A percentile compares a stretch with the other conserved stretches of the same genome.
phyloP scores from a whole-genome alignment of 2,113 vertebrate genomes.

The Oxyruncus cristatus region DNA sequence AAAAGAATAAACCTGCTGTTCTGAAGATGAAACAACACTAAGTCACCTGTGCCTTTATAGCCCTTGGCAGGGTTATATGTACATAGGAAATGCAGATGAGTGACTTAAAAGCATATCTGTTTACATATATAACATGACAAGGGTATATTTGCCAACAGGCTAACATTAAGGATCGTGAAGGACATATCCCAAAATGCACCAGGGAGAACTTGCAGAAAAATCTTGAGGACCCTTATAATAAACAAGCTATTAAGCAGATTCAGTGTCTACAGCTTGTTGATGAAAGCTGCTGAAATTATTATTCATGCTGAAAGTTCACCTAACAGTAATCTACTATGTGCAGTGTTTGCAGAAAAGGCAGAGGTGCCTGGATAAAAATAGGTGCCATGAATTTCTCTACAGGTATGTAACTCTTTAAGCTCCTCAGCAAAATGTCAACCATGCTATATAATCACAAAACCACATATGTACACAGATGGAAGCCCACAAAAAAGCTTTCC shows the following conservation, averaged over 20 bases:
- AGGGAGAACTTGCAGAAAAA: neutral
- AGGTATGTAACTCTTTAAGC: constrained; percentile 32
- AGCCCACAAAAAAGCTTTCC: neutral
- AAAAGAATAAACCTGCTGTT: neutral
- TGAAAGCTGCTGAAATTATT: neutral
- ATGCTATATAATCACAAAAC: neutral
- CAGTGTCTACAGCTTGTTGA: neutral
- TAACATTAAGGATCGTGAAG: neutral
- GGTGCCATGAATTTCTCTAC: constrained; percentile 34
- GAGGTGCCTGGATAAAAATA: constrained; percentile 47
- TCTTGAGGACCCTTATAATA: neutral
- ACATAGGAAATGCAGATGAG: neutral
- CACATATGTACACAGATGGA: rapidly evolving
- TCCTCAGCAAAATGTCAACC: neutral
- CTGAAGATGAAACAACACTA: neutral
- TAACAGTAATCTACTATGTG: neutral
- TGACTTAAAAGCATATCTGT: neutral
- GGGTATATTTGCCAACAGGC: neutral
- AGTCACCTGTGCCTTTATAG: neutral
- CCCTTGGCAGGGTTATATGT: neutral
- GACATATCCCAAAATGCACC: neutral
- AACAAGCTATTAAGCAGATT: neutral
- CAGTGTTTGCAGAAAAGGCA: constrained; percentile 48
- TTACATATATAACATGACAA: neutral
- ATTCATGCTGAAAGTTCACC: neutral